Evolutionary conservation across 2,888 invertebrate species (phyloP).

Genomic region (Crematogaster levior): DNA sequence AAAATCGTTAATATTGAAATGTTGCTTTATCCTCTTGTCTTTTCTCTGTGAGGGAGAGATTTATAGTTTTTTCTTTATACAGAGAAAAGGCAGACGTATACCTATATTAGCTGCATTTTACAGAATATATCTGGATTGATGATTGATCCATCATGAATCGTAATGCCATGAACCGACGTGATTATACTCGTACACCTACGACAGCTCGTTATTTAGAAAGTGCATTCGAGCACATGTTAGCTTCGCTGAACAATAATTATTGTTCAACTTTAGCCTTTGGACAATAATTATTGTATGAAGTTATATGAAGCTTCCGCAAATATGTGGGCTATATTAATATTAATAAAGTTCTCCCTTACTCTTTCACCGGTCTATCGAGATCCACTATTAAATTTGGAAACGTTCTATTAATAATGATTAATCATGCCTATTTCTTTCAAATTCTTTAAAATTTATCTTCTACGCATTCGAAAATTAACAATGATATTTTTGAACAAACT

Average conservation of each 20-base stretch:
- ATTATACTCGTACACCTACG: neutral
- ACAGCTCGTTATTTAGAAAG: neutral
- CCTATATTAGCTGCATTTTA: neutral
- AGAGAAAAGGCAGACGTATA: neutral
- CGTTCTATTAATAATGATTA: neutral
- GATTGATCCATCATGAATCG: neutral
- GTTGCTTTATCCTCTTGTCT: neutral
- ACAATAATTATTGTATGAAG: conserved; percentile 26
- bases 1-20: neutral
- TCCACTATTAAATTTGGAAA: neutral
- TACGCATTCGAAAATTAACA: neutral
- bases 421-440: neutral
- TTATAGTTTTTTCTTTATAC: neutral
- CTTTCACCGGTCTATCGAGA: neutral
- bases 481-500: neutral
- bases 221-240: conserved; percentile 20
- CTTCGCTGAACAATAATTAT: conserved; percentile 17
- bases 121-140: neutral
- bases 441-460: neutral
- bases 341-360: neutral
- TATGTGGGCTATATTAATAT: neutral
- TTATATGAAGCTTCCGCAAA: conserved; percentile 14
- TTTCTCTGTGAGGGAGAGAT: neutral
- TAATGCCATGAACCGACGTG: neutral
- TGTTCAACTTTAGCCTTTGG: neutral